phyloP scores from a whole-genome alignment of 2,888 invertebrate genomes.

The Patella caerulea region DNA sequence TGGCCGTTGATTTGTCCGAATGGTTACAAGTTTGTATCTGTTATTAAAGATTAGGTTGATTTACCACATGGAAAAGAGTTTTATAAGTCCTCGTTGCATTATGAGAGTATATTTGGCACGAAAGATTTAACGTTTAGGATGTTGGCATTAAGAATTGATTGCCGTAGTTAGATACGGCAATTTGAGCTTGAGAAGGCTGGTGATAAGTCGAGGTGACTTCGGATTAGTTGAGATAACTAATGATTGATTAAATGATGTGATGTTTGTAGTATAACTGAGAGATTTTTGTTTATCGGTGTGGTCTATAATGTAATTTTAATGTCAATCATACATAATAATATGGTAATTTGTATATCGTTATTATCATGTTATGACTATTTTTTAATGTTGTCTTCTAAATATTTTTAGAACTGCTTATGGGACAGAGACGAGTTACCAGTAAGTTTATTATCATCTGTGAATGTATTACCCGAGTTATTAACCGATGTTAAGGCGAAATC shows the following conservation, averaged over 20 bases:
- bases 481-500: not conserved
- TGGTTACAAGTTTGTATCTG: not conserved
- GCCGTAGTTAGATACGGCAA: too few species aligned
- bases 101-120: slow-evolving; percentile 8
- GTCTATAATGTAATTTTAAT: too few species aligned
- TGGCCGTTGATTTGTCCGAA: slow-evolving; percentile 14
- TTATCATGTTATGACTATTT: too few species aligned
- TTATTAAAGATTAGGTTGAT: slow-evolving; percentile 8
- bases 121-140: slow-evolving; percentile 8
- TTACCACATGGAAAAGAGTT: slow-evolving; percentile 8
- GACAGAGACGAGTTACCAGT: slow-evolving; percentile 11
- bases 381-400: not conserved
- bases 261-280: not conserved
- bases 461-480: not conserved
- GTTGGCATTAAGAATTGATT: slow-evolving; percentile 1
- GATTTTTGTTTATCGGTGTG: not conserved
- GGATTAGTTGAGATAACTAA: too few species aligned
- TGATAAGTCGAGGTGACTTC: too few species aligned
- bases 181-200: too few species aligned
- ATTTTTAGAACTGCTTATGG: slow-evolving; percentile 11
- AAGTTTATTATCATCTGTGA: not conserved
- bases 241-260: not conserved
- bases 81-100: slow-evolving; percentile 4
- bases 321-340: too few species aligned
- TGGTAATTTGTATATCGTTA: too few species aligned